Conservation (phyloP, 2,888 invertebrate species). For the Drosophila borborema region DNA sequence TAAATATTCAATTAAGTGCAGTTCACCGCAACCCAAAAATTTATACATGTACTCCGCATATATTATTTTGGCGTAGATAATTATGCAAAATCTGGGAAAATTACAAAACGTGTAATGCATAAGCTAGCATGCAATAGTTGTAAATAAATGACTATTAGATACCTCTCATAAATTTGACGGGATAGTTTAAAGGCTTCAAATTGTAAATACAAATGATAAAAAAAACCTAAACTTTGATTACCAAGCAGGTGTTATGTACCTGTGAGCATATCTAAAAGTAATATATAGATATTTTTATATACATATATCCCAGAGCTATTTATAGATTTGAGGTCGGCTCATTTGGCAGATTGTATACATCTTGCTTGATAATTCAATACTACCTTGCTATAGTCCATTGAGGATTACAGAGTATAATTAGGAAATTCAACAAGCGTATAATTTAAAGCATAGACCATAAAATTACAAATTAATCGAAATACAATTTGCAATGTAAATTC, state of each 20-base stretch:
- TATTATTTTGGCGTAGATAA: slow-evolving; percentile 47
- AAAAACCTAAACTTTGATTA: not conserved
- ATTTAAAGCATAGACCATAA: slow-evolving; percentile 41
- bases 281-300: no score
- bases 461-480: slow-evolving; percentile 66
- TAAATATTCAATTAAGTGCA: slow-evolving; percentile 75
- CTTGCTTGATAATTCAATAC: no score
- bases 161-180: not conserved
- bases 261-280: no score
- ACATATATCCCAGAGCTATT: no score
- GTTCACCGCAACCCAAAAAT: slow-evolving; percentile 19
- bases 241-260: no score
- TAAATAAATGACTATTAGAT: not conserved
- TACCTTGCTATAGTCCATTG: not conserved
- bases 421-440: slow-evolving; percentile 11
- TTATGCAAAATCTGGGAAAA: slow-evolving; percentile 56
- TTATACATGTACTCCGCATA: slow-evolving; percentile 7
- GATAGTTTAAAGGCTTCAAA: not conserved
- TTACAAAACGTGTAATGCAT: slow-evolving; percentile 26
- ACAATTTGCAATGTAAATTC: slow-evolving; percentile 54
- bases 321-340: not conserved
- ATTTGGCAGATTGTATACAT: not conserved
- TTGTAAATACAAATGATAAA: not conserved
- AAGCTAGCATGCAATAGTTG: not conserved
- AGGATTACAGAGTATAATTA: slow-evolving; percentile 26